Evolutionary conservation across 2,797 vertebrate genomes (phyloP).

Genomic region (Sciurus vulgaris): DNA sequence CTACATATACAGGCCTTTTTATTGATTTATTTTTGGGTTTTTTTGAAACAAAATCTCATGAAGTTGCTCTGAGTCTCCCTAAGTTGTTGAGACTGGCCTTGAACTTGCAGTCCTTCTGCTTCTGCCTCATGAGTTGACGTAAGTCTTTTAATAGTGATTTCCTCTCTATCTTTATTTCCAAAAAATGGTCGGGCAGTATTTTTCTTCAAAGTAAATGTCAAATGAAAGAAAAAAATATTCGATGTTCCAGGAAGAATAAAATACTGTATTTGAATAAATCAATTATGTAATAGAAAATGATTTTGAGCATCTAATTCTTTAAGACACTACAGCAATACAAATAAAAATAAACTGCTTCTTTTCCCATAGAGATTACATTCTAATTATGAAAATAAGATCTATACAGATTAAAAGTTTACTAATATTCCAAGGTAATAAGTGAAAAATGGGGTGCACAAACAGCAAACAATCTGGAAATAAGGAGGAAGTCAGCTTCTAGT

Average conservation of each 20-base stretch:
- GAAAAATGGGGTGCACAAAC: neutral
- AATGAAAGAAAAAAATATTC: neutral
- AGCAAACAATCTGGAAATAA: neutral
- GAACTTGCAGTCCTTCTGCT: too few species aligned
- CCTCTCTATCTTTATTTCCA: neutral
- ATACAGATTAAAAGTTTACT: neutral
- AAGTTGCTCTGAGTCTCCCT: too few species aligned
- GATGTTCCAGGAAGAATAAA: neutral
- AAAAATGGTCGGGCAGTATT: neutral
- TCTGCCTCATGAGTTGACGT: neutral
- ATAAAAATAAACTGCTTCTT: neutral
- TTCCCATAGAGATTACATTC: neutral
- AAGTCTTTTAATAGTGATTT: neutral
- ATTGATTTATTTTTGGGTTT: too few species aligned
- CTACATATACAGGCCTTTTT: too few species aligned
- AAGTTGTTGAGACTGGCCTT: too few species aligned
- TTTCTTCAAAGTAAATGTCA: neutral
- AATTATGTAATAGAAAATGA: neutral
- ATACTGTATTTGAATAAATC: neutral
- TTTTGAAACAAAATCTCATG: too few species aligned
- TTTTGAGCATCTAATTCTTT: neutral
- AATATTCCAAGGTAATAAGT: neutral
- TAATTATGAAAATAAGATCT: neutral
- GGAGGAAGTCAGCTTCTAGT: neutral
- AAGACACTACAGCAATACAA: neutral